Percentiles rank a stretch among this genome's conserved stretches.
Conservation (phyloP, 30 jellyfish, hydroid and myxozoan species). For the Clytia hemisphaerica region DNA sequence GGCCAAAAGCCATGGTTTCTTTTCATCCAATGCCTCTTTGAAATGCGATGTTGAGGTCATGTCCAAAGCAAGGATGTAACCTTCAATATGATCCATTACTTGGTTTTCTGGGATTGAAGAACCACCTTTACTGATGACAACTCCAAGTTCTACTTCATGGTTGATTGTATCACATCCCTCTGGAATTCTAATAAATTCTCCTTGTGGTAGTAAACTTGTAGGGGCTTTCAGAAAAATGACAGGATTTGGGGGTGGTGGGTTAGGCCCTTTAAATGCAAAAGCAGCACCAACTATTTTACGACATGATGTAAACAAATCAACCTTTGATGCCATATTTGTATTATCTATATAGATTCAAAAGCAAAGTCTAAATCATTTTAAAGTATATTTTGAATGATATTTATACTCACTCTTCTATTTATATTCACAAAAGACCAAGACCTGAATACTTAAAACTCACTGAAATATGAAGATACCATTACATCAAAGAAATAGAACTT, state of each 20-base stretch:
- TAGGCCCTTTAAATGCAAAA: conserved; percentile 69
- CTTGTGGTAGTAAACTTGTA: conserved; percentile 59
- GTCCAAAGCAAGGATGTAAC: conserved; percentile 86
- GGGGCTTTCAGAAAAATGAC: conserved; percentile 75
- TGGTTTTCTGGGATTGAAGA: conserved; percentile 42
- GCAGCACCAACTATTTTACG: conserved; percentile 86
- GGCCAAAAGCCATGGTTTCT: conserved; percentile 84
- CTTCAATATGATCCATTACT: conserved; percentile 82
- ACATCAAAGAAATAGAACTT: no score
- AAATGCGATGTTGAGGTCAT: conserved; percentile 83
- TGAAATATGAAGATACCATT: no score
- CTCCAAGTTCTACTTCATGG: conserved; percentile 95
- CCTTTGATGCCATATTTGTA: no score
- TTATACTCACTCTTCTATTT: no score
- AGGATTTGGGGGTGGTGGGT: conserved; percentile 68
- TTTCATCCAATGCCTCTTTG: conserved; percentile 55
- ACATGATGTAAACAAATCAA: conserved; percentile 51
- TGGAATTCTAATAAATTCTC: conserved; percentile 69
- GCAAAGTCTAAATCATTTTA: no score
- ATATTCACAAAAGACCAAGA: no score
- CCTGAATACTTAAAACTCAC: no score
- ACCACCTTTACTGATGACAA: conserved; percentile 73
- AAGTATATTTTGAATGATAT: no score
- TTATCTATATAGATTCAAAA: no score
- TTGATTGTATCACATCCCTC: conserved; percentile 68